A percentile compares a stretch with the other conserved stretches of the same genome.
Conservation (phyloP, 2,797 vertebrate species). For the Mionectes olivaceus region DNA sequence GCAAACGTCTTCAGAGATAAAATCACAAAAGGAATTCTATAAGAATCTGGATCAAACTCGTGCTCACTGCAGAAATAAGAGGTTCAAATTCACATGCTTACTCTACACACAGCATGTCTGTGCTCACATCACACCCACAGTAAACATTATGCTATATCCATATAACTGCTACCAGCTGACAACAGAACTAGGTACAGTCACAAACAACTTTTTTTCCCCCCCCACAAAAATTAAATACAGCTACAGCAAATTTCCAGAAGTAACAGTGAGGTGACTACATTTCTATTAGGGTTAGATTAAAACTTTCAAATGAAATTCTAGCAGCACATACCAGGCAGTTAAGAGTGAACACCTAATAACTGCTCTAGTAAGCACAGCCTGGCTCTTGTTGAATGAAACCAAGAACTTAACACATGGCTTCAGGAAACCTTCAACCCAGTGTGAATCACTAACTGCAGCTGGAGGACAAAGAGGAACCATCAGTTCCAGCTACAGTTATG, state of each 20-base stretch:
- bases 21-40: slow-evolving; percentile 91
- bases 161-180: not conserved
- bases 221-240: not conserved
- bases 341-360: not conserved
- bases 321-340: not conserved
- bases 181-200: not conserved
- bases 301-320: not conserved
- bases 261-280: not conserved
- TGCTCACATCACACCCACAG: not conserved
- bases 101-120: not conserved
- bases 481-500: not conserved
- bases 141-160: not conserved
- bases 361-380: not conserved
- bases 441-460: not conserved
- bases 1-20: slow-evolving; percentile 90
- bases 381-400: not conserved
- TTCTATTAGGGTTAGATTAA: not conserved
- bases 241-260: not conserved
- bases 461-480: not conserved
- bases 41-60: slow-evolving; percentile 96
- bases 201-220: not conserved
- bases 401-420: not conserved
- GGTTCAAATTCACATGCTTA: not conserved
- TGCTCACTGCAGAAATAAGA: slow-evolving; percentile 83
- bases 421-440: not conserved